phyloP scores from a whole-genome alignment of 2,888 invertebrate species.

The Vannuccia rotundouncinata region DNA sequence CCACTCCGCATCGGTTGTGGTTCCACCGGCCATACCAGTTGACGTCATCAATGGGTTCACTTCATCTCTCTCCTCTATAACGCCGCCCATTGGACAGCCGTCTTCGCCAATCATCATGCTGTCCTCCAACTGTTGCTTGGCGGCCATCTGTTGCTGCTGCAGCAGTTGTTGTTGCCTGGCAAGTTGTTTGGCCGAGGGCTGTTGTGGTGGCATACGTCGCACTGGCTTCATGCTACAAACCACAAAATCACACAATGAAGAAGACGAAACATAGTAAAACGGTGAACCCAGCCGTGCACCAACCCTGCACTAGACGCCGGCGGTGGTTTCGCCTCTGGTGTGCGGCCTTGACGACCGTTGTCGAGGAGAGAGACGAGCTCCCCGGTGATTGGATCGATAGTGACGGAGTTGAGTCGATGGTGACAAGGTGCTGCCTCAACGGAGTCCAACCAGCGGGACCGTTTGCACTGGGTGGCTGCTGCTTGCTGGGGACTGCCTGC shows the following conservation, averaged over 20 bases:
- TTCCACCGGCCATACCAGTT: background rate
- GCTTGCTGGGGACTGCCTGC: no score
- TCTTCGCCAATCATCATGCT: background rate
- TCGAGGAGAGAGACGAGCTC: background rate
- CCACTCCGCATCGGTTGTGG: background rate
- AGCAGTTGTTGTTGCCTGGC: no score
- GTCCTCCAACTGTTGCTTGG: no score
- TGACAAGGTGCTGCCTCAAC: background rate
- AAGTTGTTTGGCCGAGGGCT: background rate
- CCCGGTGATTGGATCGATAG: background rate
- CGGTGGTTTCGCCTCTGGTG: background rate
- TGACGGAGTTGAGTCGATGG: background rate
- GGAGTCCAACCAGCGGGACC: background rate
- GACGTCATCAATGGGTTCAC: background rate
- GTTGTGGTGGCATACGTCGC: background rate
- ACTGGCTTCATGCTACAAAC: no score
- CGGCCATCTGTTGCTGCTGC: background rate
- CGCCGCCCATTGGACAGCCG: background rate
- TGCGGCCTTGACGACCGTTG: constrained; percentile 12
- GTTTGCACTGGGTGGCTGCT: background rate
- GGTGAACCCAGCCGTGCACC: no score
- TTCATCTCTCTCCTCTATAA: background rate
- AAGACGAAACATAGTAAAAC: no score
- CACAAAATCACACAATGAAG: no score
- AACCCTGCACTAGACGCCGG: background rate